Conservation (phyloP, 2,888 invertebrate species). For the Blera fallax region DNA sequence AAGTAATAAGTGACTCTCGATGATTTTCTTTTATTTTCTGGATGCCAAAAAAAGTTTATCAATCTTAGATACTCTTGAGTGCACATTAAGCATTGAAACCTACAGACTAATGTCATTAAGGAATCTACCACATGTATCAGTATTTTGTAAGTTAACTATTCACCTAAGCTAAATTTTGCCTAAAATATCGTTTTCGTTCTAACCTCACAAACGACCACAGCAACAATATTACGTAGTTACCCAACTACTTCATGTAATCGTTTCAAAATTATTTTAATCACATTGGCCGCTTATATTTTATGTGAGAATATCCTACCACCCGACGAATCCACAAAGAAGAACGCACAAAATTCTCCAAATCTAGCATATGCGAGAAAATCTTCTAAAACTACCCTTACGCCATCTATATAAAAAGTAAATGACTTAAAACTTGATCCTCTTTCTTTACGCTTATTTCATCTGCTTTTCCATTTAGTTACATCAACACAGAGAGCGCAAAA, state of each 20-base stretch:
- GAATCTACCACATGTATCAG: too few species aligned
- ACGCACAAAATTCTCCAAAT: constrained; percentile 29
- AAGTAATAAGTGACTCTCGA: too few species aligned
- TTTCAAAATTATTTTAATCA: constrained; percentile 63
- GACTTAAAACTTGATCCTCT: constrained; percentile 72
- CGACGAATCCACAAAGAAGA: background rate
- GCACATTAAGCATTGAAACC: too few species aligned
- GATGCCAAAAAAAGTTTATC: too few species aligned
- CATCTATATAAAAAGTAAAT: constrained; percentile 69
- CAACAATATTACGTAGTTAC: background rate
- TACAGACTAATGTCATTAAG: too few species aligned
- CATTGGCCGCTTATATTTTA: constrained; percentile 58
- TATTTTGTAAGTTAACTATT: background rate
- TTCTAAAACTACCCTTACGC: constrained; percentile 42
- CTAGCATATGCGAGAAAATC: constrained; percentile 39
- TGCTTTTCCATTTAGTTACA: constrained; percentile 72
- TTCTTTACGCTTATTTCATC: constrained; percentile 71
- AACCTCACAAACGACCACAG: background rate
- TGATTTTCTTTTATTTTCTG: too few species aligned
- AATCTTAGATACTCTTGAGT: too few species aligned
- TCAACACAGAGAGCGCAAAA: constrained; percentile 55
- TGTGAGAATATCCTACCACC: background rate
- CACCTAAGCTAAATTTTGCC: background rate
- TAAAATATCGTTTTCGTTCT: background rate
- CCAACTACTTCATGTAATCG: constrained; percentile 19